These are phyloP conservation scores for Tamias sibiricus DNA, from an alignment of 2,113 vertebrate species.

Conservation along the genomic window DNA sequence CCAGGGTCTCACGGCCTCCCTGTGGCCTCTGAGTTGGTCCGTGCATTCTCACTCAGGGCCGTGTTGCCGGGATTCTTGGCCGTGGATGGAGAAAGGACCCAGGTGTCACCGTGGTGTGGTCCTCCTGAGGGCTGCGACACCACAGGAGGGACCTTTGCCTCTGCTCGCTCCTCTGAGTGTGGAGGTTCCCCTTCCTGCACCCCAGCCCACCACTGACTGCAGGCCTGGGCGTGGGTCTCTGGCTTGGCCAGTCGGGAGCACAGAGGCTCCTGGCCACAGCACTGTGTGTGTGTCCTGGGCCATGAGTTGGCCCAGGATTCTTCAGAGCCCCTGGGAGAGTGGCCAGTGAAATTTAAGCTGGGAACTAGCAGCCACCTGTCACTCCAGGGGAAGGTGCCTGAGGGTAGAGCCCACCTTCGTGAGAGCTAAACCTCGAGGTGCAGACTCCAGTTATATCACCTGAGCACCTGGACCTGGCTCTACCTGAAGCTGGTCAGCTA, in stretches of 20 bases:
- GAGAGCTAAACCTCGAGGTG: not conserved
- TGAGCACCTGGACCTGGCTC: not conserved
- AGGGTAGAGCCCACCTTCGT: not conserved
- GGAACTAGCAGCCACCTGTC: not conserved
- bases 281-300: not conserved
- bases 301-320: not conserved
- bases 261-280: not conserved
- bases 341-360: not conserved
- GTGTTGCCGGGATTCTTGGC: not conserved
- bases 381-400: not conserved
- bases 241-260: not conserved
- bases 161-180: not conserved
- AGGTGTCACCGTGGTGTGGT: not conserved
- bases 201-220: no score
- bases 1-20: no score
- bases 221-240: not conserved
- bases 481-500: not conserved
- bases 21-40: no score
- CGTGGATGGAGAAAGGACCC: not conserved
- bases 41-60: not conserved
- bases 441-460: rapidly evolving
- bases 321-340: not conserved
- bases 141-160: not conserved
- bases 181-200: not conserved
- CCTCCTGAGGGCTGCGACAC: not conserved